phyloP scores from a whole-genome alignment of 2,888 invertebrate species.

The Drosophila subsilvestris region DNA sequence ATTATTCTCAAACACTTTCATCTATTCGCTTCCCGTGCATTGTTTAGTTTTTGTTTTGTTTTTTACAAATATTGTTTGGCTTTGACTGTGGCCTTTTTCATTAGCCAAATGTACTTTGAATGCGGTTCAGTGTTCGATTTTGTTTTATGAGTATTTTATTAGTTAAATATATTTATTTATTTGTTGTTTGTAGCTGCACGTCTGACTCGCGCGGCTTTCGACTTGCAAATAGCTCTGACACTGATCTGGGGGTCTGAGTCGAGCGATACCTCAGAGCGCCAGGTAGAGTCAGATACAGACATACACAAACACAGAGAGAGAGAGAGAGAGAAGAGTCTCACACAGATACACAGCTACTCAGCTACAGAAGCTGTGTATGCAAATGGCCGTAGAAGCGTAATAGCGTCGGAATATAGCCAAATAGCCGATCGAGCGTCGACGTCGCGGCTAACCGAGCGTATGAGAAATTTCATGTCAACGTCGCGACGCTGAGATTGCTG shows the following conservation, averaged over 20 bases:
- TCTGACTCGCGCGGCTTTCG: constrained; percentile 60
- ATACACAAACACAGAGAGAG: constrained; percentile 16
- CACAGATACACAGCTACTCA: constrained; percentile 18
- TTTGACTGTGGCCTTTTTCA: constrained; percentile 41
- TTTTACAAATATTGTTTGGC: constrained; percentile 15
- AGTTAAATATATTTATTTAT: constrained; percentile 1
- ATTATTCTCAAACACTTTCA: constrained; percentile 28
- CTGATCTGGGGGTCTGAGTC: constrained; percentile 37
- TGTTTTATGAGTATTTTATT: constrained; percentile 11
- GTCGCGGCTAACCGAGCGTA: constrained; percentile 75
- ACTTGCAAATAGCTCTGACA: constrained; percentile 65
- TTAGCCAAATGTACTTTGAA: constrained; percentile 56
- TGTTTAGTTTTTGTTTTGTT: constrained; percentile 15
- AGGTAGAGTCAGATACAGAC: constrained; percentile 43
- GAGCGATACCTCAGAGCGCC: constrained; percentile 42
- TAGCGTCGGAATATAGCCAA: constrained; percentile 11
- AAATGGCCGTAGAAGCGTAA: not conserved
- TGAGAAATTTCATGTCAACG: constrained; percentile 70
- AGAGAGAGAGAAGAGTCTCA: constrained; percentile 56
- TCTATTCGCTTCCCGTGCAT: constrained; percentile 16
- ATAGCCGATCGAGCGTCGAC: constrained; percentile 63
- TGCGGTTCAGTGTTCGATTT: constrained; percentile 20
- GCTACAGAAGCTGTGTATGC: constrained; percentile 12
- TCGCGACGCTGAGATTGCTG: constrained; percentile 54
- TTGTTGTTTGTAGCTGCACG: constrained; percentile 41